Evolutionary conservation across 2,888 invertebrate genomes (phyloP).

Genomic region (Philereme vetulata): DNA sequence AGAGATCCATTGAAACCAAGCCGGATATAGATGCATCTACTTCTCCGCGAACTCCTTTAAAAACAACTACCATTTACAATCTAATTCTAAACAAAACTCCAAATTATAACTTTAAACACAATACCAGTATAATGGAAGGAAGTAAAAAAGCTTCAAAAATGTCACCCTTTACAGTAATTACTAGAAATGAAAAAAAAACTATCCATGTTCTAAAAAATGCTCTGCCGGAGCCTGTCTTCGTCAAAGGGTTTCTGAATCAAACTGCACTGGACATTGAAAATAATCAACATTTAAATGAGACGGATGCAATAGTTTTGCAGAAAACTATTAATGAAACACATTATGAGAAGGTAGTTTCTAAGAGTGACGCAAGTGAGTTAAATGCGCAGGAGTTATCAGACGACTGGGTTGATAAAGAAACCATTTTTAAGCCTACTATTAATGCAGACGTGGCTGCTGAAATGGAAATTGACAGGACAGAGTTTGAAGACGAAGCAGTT

Average conservation of each 20-base stretch:
- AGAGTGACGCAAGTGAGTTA: conserved; percentile 59
- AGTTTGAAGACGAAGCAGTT: conserved; percentile 59
- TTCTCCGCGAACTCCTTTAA: conserved; percentile 32
- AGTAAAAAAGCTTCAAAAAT: conserved; percentile 22
- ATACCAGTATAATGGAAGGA: conserved; percentile 17
- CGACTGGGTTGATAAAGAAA: conserved; percentile 70
- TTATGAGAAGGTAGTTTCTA: conserved; percentile 50
- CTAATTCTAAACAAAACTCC: conserved; percentile 62
- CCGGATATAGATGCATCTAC: conserved; percentile 37
- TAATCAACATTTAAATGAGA: conserved; percentile 50
- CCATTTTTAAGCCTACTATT: conserved; percentile 53
- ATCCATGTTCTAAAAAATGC: conserved; percentile 55
- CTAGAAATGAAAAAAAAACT: conserved; percentile 52
- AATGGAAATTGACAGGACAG: conserved; percentile 71
- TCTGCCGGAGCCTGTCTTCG: conserved; percentile 25
- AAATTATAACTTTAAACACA: conserved; percentile 21
- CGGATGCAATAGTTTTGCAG: conserved; percentile 62
- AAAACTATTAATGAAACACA: conserved; percentile 63
- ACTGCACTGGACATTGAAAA: conserved; percentile 69
- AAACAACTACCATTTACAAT: conserved; percentile 53
- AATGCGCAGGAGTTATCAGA: conserved; percentile 62
- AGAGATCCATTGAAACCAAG: conserved; percentile 53
- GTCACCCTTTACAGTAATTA: conserved; percentile 64
- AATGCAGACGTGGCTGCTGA: conserved; percentile 70
- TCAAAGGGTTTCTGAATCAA: conserved; percentile 74